Base-by-base conservation (phyloP, 2,888 invertebrate species). In the Cephus rjabovi region DNA sequence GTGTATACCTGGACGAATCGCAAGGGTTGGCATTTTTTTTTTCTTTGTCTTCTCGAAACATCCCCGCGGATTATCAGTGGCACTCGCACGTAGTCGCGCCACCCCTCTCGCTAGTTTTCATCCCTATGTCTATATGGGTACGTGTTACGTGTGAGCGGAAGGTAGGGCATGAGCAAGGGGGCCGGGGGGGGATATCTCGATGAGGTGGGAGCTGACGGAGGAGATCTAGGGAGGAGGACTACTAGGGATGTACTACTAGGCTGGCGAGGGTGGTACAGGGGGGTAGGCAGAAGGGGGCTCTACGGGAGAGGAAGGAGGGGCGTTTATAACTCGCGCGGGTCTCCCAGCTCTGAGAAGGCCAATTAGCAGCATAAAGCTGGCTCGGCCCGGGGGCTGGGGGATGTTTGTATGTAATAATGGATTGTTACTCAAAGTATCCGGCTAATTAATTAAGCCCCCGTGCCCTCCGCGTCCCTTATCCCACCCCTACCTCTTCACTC, bases 361-460 rank as follows among this genome's bases (percentile, higher is more conserved):
- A 91, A 91, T 91, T 91, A 91, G 91, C 88, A 90, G 89, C 89
- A 90, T 89, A 91, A 91, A 91, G 91, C 91, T 87, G 86, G 88
- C 88, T 87, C 85, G 87, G 88, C 86, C 86, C 84, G 85, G 86
- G 84, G 85, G 85, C 86, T 85, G 87, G 88, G 81, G 87, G 87
- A 89, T 91, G 90, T 91, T 91, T 91, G 91, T 91, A 90, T 89
- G 90, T 90, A 90, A 90, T 90, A 91, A 91, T 91, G 90, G 90
- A 91, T 91, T 91, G 90, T 91, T 91, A 90, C 90, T 90, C 90
- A 90, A 90, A 91, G 91, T 91, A 91, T 91, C 91, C 88, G 89
- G 90, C 91, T 91, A 91, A 91, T 91, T 91, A 91, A 91, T 91
- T 90, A 91, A 91, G 90, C 91, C 88, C 87, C 89, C 81, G 84